phyloP scores from a whole-genome alignment of 1,140 invertebrate species.

The Bursaphelenchus mucronatus region DNA sequence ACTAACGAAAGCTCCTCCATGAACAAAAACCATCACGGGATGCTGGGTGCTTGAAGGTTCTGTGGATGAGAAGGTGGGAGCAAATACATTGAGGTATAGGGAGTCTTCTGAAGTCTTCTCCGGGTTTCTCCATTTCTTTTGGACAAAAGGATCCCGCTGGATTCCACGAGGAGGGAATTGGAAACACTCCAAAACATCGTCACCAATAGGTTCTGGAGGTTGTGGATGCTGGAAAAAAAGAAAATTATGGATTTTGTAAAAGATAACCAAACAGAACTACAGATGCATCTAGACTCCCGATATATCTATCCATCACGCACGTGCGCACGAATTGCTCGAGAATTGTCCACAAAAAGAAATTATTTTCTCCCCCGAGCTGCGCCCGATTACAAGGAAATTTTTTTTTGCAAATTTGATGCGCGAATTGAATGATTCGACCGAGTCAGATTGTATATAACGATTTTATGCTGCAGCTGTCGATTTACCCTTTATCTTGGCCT shows the following conservation, averaged over 20 bases:
- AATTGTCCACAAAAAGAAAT: too few relatives aligned
- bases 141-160: background rate
- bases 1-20: constrained; percentile 19
- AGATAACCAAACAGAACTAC: background rate
- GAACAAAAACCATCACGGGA: constrained; percentile 21
- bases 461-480: too few relatives aligned
- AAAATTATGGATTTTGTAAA: background rate
- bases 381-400: too few relatives aligned
- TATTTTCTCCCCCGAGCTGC: too few relatives aligned
- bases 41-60: background rate
- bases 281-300: too few relatives aligned
- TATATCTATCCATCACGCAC: too few relatives aligned
- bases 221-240: background rate
- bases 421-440: too few relatives aligned
- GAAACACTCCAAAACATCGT: background rate
- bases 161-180: constrained; percentile 2
- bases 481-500: too few relatives aligned
- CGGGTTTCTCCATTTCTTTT: background rate
- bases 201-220: background rate
- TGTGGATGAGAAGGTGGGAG: background rate
- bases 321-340: too few relatives aligned
- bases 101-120: constrained; percentile 11
- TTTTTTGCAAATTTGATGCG: too few relatives aligned
- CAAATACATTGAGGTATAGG: constrained; percentile 15
- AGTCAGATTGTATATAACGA: too few relatives aligned